Percentiles rank a stretch among this genome's conserved stretches.
Evolutionary conservation across 2,888 invertebrate species (phyloP).

Genomic region (Chalcosyrphus nemorum): DNA sequence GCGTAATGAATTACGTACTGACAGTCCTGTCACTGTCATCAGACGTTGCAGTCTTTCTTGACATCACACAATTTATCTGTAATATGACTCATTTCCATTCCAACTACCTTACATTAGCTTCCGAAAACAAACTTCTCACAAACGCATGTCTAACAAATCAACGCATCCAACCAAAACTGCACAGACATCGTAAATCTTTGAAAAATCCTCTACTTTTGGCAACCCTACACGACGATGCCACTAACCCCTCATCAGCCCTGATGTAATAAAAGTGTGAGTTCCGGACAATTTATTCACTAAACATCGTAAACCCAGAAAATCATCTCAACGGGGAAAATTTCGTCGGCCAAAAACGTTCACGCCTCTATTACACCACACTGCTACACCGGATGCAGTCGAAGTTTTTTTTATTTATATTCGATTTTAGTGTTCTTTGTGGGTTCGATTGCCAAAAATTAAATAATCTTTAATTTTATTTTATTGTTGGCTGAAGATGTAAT

Average conservation of each 20-base stretch:
- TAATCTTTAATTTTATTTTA: slow-evolving; percentile 30
- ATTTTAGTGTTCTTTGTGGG: neutral
- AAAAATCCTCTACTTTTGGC: slow-evolving; percentile 3
- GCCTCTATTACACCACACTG: slow-evolving; percentile 43
- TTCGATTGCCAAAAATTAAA: slow-evolving; percentile 63
- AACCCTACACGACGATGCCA: neutral
- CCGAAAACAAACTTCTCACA: too few species aligned
- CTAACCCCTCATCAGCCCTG: slow-evolving; percentile 9
- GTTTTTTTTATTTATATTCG: slow-evolving; percentile 25
- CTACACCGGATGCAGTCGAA: slow-evolving; percentile 43
- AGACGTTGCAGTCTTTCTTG: too few species aligned
- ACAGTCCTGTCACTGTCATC: too few species aligned
- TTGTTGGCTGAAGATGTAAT: slow-evolving; percentile 27
- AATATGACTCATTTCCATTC: too few species aligned
- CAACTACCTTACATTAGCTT: too few species aligned
- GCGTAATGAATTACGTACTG: too few species aligned
- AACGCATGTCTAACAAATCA: neutral
- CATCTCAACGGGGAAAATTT: neutral
- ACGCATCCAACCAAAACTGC: neutral
- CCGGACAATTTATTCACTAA: slow-evolving; percentile 38
- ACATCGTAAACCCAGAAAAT: slow-evolving; percentile 1
- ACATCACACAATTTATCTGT: too few species aligned
- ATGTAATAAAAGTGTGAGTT: slow-evolving; percentile 41
- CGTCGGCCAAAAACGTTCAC: slow-evolving; percentile 42
- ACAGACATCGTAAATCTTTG: neutral